These are phyloP conservation scores for Thalassarche chlororhynchos DNA, from an alignment of 2,113 vertebrate genomes.

Conservation along the genomic window DNA sequence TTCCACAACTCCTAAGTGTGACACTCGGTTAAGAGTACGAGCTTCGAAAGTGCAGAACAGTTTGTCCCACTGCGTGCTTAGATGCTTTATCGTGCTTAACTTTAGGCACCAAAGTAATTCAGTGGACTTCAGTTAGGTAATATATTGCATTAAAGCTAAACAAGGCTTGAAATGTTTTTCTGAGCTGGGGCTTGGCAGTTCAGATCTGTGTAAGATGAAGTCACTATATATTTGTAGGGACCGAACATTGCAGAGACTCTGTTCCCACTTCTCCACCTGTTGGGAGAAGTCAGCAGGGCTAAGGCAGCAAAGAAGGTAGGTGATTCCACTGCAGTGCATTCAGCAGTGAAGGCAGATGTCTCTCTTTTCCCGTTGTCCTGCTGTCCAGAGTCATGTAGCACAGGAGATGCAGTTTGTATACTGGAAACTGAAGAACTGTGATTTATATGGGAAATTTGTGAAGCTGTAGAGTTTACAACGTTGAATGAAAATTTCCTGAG, in stretches of 20 bases:
- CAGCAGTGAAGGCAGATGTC: not conserved
- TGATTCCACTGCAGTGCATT: not conserved
- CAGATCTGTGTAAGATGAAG: not conserved
- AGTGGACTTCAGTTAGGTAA: not conserved
- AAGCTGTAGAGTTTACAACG: not conserved
- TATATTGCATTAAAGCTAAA: not conserved
- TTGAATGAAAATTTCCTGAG: not conserved
- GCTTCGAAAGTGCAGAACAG: not conserved
- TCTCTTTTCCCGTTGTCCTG: not conserved
- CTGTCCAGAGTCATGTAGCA: accelerated
- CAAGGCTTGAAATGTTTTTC: not conserved
- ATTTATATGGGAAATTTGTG: not conserved
- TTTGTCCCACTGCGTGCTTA: not conserved
- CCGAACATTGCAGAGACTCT: not conserved
- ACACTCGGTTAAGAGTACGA: not conserved
- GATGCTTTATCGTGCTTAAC: not conserved
- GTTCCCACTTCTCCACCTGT: not conserved
- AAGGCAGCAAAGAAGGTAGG: not conserved
- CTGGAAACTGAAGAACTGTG: not conserved
- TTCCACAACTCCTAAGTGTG: not conserved
- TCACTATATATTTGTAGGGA: not conserved
- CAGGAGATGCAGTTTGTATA: not conserved
- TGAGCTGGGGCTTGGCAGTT: not conserved
- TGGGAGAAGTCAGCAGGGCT: not conserved
- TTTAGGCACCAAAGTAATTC: not conserved